Evolutionary conservation across 1,140 invertebrate genomes (phyloP).

Genomic region (Drosophila punjabiensis): DNA sequence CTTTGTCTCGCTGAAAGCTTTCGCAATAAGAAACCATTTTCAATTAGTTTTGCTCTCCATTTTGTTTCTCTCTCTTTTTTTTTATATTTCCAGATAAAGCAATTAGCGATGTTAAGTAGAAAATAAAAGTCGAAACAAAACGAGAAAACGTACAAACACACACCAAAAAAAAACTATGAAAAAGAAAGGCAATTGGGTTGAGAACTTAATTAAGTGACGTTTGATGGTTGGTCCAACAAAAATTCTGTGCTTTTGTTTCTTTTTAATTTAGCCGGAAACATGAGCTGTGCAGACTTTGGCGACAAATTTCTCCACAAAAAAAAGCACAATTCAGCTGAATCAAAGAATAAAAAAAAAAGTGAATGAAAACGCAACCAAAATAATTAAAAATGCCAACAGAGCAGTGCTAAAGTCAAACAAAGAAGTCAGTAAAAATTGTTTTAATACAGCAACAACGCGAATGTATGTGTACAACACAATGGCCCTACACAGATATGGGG

Average conservation of each 20-base stretch:
- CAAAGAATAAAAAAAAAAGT: slow-evolving; percentile 23
- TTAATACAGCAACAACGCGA: slow-evolving; percentile 40
- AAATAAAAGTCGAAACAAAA: slow-evolving; percentile 64
- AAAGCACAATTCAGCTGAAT: slow-evolving; percentile 23
- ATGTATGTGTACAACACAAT: slow-evolving; percentile 15
- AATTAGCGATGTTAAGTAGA: slow-evolving; percentile 56
- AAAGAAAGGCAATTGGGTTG: slow-evolving; percentile 54
- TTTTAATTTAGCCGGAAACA: slow-evolving; percentile 43
- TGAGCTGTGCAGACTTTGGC: slow-evolving; percentile 37
- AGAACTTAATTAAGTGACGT: slow-evolving; percentile 60
- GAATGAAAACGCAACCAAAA: slow-evolving; percentile 58
- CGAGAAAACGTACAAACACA: slow-evolving; percentile 34
- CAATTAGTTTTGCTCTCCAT: slow-evolving; percentile 74
- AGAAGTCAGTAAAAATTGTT: slow-evolving; percentile 48
- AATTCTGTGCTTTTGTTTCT: slow-evolving; percentile 1
- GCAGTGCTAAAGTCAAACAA: slow-evolving; percentile 76
- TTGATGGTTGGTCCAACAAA: not conserved
- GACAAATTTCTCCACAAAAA: slow-evolving; percentile 58
- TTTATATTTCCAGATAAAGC: slow-evolving; percentile 44
- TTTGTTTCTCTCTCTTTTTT: slow-evolving; percentile 31
- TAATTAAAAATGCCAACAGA: slow-evolving; percentile 79
- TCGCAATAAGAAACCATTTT: slow-evolving; percentile 28
- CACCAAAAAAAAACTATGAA: slow-evolving; percentile 28
- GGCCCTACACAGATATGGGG: slow-evolving; percentile 16
- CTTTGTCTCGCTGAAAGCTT: too few relatives aligned